A percentile compares a stretch with the other conserved stretches of the same genome.
Conservation (phyloP, 2,888 invertebrate genomes). For the Hydriomena furcata region DNA sequence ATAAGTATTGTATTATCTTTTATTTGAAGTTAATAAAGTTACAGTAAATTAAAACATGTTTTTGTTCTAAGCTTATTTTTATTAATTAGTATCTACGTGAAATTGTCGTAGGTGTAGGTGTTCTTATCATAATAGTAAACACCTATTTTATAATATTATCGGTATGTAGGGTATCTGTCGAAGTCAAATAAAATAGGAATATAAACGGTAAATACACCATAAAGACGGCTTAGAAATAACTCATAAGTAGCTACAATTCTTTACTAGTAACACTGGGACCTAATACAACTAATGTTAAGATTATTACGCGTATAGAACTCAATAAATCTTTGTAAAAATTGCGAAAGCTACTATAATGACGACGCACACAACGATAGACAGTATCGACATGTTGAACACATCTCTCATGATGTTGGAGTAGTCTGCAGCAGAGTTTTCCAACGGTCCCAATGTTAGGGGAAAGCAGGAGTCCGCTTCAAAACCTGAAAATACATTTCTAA, state of each 20-base stretch:
- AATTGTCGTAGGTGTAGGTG: too few species aligned
- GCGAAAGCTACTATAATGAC: constrained; percentile 42
- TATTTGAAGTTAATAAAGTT: constrained; percentile 77
- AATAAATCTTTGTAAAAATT: constrained; percentile 46
- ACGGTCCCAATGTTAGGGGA: not conserved
- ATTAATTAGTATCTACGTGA: too few species aligned
- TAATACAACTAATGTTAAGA: too few species aligned
- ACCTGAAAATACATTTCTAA: constrained; percentile 12
- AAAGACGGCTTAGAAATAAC: too few species aligned
- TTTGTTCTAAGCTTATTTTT: not conserved
- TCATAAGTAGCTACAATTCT: too few species aligned
- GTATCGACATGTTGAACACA: constrained; percentile 45
- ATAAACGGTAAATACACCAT: too few species aligned
- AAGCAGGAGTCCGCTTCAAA: not conserved
- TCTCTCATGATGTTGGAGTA: constrained; percentile 38
- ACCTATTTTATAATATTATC: too few species aligned
- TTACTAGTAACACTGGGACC: too few species aligned
- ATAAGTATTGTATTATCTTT: constrained; percentile 66
- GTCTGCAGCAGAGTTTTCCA: constrained; percentile 40
- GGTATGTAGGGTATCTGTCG: too few species aligned
- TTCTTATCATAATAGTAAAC: too few species aligned
- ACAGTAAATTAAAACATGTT: constrained; percentile 50
- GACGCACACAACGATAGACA: constrained; percentile 41
- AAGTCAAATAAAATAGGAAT: too few species aligned
- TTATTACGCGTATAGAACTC: not conserved